Evolutionary conservation across 2,797 vertebrate genomes (phyloP).

Genomic region (Synanceia verrucosa): DNA sequence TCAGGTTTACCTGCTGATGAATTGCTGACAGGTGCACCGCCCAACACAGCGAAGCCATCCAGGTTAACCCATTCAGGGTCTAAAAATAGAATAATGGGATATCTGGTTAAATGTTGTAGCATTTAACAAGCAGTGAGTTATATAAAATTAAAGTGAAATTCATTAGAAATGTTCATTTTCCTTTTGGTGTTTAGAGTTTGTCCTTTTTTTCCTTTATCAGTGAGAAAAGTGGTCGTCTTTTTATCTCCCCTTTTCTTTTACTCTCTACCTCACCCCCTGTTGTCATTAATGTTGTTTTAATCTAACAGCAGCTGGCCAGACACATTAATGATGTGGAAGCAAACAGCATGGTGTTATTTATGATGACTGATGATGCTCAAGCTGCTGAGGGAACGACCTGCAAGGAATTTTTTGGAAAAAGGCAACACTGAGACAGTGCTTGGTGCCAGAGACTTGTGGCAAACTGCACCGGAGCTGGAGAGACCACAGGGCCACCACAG

Average conservation of each 20-base stretch:
- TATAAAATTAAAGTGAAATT: not conserved
- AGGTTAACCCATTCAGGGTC: conserved; percentile 84
- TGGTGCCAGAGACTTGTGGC: conserved; percentile 56
- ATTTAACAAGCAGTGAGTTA: not conserved
- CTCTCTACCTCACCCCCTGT: not conserved
- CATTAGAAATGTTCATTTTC: not conserved
- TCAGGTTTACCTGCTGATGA: conserved; percentile 77
- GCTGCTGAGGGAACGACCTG: conserved; percentile 60
- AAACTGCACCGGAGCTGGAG: conserved; percentile 39
- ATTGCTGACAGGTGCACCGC: conserved; percentile 77
- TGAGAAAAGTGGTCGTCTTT: not conserved
- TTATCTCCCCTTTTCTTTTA: not conserved
- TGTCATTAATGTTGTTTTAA: conserved; percentile 38
- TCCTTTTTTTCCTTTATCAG: not conserved
- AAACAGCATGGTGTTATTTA: conserved; percentile 67
- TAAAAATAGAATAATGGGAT: conserved; percentile 48
- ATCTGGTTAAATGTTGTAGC: conserved; percentile 8
- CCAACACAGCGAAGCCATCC: conserved; percentile 84
- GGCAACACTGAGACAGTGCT: conserved; percentile 33
- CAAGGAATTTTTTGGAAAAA: conserved; percentile 58
- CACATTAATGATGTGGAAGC: conserved; percentile 52
- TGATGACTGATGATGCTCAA: conserved; percentile 51
- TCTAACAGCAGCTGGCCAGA: conserved; percentile 44
- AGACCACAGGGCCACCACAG: conserved; percentile 43
- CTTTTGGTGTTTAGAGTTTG: not conserved